A percentile compares a stretch with the other conserved stretches of the same genome.
phyloP scores from a whole-genome alignment of 2,113 vertebrate species.

The Gallinago media region DNA sequence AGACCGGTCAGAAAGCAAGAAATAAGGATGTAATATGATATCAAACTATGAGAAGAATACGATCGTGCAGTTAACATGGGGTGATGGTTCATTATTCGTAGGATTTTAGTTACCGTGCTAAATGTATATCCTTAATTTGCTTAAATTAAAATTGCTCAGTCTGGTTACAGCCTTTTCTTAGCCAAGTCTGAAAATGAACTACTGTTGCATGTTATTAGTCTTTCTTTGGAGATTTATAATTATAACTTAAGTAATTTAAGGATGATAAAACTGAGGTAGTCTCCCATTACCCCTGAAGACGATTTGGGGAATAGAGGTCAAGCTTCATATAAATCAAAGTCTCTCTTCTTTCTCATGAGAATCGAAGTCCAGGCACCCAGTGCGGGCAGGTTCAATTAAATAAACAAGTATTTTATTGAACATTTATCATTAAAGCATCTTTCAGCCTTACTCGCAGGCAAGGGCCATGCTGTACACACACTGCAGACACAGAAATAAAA shows the following conservation, averaged over 20 bases:
- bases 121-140: conserved; percentile 56
- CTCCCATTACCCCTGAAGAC: neutral
- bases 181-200: conserved; percentile 50
- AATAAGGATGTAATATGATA: neutral
- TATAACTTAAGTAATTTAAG: neutral
- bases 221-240: neutral
- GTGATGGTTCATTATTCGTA: neutral
- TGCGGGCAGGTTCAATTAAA: rapidly evolving
- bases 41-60: neutral
- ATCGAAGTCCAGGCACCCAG: rapidly evolving
- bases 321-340: neutral
- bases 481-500: neutral
- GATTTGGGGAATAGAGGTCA: neutral
- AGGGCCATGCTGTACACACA: neutral
- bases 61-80: neutral
- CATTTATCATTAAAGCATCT: rapidly evolving
- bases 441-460: neutral
- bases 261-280: neutral
- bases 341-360: rapidly evolving
- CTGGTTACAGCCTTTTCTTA: conserved; percentile 45
- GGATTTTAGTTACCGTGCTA: conserved; percentile 27
- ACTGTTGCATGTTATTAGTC: neutral
- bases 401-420: rapidly evolving
- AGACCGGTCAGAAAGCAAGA: neutral
- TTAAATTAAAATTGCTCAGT: conserved; percentile 47